These are phyloP conservation scores for Propsilocerus akamusi DNA, from an alignment of 1,140 invertebrate genomes.

Conservation along the genomic window DNA sequence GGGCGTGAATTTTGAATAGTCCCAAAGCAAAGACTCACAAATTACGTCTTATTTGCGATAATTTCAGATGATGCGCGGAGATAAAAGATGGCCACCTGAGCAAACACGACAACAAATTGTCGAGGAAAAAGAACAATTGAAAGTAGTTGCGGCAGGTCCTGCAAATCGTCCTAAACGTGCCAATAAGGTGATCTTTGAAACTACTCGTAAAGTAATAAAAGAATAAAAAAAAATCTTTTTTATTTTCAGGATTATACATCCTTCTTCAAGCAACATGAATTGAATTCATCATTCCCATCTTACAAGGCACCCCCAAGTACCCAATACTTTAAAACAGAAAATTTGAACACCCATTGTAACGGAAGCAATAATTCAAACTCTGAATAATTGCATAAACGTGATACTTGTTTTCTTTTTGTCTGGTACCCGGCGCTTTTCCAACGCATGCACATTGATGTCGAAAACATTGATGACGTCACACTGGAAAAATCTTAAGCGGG, in stretches of 20 bases:
- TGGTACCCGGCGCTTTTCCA: background rate
- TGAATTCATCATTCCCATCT: background rate
- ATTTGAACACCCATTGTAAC: background rate
- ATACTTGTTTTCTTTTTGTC: background rate
- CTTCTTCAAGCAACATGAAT: background rate
- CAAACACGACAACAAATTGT: background rate
- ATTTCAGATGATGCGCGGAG: slow-evolving; percentile 1
- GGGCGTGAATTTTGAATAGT: no score
- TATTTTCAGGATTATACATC: background rate
- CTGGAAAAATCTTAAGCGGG: background rate
- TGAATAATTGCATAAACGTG: slow-evolving; percentile 4
- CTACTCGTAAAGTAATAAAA: no score
- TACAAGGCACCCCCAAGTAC: background rate
- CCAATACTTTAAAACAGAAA: background rate
- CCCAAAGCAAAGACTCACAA: no score
- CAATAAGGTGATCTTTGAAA: background rate
- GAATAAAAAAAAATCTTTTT: no score
- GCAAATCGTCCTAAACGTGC: background rate
- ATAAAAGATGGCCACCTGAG: background rate
- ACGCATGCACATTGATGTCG: background rate
- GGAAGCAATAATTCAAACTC: slow-evolving; percentile 2
- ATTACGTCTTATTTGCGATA: no score
- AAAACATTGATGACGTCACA: background rate
- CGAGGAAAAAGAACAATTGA: background rate
- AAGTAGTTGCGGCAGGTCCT: background rate